phyloP scores from a whole-genome alignment of 2,797 vertebrate species.

The Microhierax caerulescens region DNA sequence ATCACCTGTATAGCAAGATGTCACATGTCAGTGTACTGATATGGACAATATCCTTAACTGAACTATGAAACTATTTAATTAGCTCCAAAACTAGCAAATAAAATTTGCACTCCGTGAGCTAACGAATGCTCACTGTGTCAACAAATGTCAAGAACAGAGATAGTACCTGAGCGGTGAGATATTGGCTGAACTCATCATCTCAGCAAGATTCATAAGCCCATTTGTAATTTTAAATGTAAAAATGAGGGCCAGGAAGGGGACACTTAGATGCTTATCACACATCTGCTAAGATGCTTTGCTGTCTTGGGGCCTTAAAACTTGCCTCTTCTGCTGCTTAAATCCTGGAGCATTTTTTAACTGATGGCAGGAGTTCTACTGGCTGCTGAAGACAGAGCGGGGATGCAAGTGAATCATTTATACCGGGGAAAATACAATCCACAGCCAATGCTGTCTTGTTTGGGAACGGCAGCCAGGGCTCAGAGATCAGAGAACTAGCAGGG shows the following conservation, averaged over 20 bases:
- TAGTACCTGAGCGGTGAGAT: not conserved
- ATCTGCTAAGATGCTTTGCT: not conserved
- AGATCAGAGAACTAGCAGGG: not conserved
- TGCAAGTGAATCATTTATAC: not conserved
- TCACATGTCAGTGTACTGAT: not conserved
- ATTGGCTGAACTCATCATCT: not conserved
- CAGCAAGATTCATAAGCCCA: not conserved
- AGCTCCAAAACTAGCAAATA: not conserved
- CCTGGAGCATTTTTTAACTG: not conserved
- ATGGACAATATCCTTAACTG: not conserved
- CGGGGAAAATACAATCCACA: not conserved
- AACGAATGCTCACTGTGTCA: not conserved
- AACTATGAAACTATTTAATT: not conserved
- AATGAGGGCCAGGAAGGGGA: not conserved
- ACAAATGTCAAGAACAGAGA: not conserved
- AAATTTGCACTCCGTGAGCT: not conserved
- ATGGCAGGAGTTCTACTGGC: not conserved
- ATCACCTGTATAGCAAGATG: not conserved
- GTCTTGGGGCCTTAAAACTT: not conserved
- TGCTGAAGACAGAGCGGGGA: not conserved
- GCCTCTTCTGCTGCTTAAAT: not conserved
- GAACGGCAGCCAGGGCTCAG: accelerated
- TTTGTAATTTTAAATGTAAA: not conserved
- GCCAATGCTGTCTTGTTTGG: not conserved
- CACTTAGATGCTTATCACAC: not conserved